Evolutionary conservation across 2,113 vertebrate species (phyloP).

Genomic region (Cinclus cinclus): DNA sequence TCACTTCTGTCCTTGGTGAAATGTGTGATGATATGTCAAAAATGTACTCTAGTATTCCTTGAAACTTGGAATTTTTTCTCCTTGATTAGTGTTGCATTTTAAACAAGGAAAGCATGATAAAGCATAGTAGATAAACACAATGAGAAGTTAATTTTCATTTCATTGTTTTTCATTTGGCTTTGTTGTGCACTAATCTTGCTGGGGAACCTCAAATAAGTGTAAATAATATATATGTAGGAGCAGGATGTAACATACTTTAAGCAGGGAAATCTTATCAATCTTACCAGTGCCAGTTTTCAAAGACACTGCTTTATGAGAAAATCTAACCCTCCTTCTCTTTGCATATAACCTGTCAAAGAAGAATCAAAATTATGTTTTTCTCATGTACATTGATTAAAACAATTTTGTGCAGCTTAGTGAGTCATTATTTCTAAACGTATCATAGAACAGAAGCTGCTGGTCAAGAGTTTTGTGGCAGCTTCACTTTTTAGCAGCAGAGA

Average conservation of each 20-base stretch:
- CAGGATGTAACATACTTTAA: background rate
- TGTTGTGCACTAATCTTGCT: background rate
- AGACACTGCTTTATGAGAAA: background rate
- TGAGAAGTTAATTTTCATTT: background rate
- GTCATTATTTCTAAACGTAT: background rate
- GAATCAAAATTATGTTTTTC: background rate
- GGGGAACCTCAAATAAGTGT: background rate
- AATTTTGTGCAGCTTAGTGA: background rate
- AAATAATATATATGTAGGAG: background rate
- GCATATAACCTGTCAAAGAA: background rate
- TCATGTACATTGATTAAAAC: background rate
- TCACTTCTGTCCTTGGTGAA: background rate
- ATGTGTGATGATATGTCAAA: background rate
- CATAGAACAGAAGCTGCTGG: background rate
- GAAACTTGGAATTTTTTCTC: background rate
- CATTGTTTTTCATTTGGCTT: background rate
- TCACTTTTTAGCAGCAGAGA: background rate
- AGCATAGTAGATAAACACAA: background rate
- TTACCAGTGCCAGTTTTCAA: background rate
- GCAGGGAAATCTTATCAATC: background rate
- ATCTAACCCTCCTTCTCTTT: background rate
- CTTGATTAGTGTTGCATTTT: background rate
- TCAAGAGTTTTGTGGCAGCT: background rate
- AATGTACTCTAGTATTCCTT: background rate
- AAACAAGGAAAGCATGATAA: background rate